phyloP scores from a whole-genome alignment of 2,797 vertebrate genomes.

The Darevskia nairensis region DNA sequence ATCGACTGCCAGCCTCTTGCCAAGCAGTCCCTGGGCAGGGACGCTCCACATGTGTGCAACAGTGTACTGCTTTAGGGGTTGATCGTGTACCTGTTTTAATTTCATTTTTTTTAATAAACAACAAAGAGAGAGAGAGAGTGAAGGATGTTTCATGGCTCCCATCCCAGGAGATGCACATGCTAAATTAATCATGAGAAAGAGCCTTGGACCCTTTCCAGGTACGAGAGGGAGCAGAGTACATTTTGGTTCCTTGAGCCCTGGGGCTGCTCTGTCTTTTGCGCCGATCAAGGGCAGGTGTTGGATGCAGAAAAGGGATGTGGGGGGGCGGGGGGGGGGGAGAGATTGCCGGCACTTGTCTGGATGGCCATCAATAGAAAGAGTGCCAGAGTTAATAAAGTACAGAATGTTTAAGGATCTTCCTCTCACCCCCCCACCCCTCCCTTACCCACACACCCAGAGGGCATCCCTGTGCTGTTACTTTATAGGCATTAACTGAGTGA shows the following conservation, averaged over 20 bases:
- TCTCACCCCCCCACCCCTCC: neutral
- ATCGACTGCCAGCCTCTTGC: no score
- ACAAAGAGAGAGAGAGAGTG: neutral
- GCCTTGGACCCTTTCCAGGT: conserved; percentile 48
- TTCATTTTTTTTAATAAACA: neutral
- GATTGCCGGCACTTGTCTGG: neutral
- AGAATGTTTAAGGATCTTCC: accelerated
- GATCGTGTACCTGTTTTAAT: neutral
- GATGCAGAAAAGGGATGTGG: neutral
- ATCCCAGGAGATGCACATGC: neutral
- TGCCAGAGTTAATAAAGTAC: neutral
- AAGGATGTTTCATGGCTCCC: conserved; percentile 1
- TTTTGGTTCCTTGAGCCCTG: neutral
- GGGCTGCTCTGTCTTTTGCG: conserved; percentile 12
- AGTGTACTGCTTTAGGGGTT: neutral
- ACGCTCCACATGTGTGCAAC: no score
- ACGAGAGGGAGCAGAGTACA: neutral
- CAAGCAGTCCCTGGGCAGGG: no score
- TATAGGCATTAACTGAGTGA: neutral
- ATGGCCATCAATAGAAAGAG: accelerated
- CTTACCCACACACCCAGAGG: no score
- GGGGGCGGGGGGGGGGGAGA: neutral
- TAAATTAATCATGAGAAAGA: neutral
- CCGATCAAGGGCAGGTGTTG: conserved; percentile 44
- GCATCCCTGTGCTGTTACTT: neutral